Evolutionary conservation across 2,888 invertebrate genomes (phyloP), one percentile per base, ranked within the genome.

Genomic region (Sarcophaga variegata): DNA sequence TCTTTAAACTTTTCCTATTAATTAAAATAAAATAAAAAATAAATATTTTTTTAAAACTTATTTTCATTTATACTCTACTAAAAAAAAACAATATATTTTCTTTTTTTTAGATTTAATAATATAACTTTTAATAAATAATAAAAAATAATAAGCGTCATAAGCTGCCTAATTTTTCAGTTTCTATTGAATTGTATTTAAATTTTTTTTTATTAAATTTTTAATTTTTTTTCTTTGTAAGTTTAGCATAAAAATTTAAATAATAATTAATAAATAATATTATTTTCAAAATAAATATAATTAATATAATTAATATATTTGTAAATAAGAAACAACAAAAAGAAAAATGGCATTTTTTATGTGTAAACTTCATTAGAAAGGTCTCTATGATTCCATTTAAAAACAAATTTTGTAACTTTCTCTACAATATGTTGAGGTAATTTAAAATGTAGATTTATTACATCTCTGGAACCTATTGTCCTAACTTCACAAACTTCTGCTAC

Each of bases 1-100:
- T 83, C 77, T 83, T 88, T 88, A 86, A 88, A 88, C 54, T 89
- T 87, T 87, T 88, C 78, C 81, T 88, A 70, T 85, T 83, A 60
- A 14, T 54, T 54, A 17, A 54, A 54, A 54, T 12, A 54, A 54
- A 54, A 17, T 14, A 3, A 54, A 17, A 14, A 14, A 17, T 14
- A 54, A 14, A 14, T 76, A 78, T 88, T 82, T 88, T 81, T 87
- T 81, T 54, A 14, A 17, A 12, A 1, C 17, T 1, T 54, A 17
- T 54, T 54, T 54, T 54, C 17, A 14, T 3, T 54, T 14, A 54
- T 37, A 37, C 2, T 37, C 2, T 37, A 37, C 37, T 37, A 37
- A 37, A 37, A 37, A 37, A 37, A 37, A 37, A 37, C 8, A 37
- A 37, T 37, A 8, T 37, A 37, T 2, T 37, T 74, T 72, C 14